phyloP scores from a whole-genome alignment of 1,140 invertebrate genomes.

The Scaptodrosophila lebanonensis region DNA sequence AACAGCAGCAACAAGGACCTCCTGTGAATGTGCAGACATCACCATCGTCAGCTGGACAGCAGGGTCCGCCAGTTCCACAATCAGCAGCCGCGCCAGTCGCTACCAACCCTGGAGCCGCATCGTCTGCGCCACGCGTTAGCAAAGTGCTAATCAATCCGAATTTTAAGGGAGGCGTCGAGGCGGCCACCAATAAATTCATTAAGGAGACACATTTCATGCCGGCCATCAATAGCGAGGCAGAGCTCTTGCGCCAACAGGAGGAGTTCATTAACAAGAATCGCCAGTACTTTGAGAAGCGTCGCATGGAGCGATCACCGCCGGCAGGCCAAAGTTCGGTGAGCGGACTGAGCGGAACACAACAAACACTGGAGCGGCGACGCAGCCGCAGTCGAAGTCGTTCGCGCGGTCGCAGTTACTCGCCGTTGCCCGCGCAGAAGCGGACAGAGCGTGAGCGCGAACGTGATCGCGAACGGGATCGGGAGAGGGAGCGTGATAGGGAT shows the following conservation, averaged over 20 bases:
- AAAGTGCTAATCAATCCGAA: slow-evolving; percentile 77
- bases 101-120: slow-evolving; percentile 3
- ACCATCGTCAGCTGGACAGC: slow-evolving; percentile 13
- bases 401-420: slow-evolving; percentile 71
- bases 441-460: slow-evolving; percentile 57
- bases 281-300: slow-evolving; percentile 72
- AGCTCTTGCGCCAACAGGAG: slow-evolving; percentile 73
- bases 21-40: slow-evolving; percentile 9
- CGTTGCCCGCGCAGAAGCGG: slow-evolving; percentile 45
- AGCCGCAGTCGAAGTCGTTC: slow-evolving; percentile 67
- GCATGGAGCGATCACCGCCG: slow-evolving; percentile 66
- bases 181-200: slow-evolving; percentile 75
- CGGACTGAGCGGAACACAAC: neutral
- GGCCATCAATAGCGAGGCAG: slow-evolving; percentile 67
- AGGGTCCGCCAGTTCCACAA: slow-evolving; percentile 9
- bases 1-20: slow-evolving; percentile 6
- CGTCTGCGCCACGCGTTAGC: slow-evolving; percentile 51
- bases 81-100: slow-evolving; percentile 12
- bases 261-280: slow-evolving; percentile 76
- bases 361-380: slow-evolving; percentile 27
- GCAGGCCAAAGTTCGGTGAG: slow-evolving; percentile 9
- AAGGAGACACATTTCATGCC: slow-evolving; percentile 75
- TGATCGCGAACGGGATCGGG: slow-evolving; percentile 56
- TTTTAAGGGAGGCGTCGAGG: slow-evolving; percentile 76
- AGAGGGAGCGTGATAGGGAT: slow-evolving; percentile 52